These are phyloP conservation scores for Nyctereutes procyonoides DNA, from an alignment of 2,113 vertebrate species.

Conservation along the genomic window DNA sequence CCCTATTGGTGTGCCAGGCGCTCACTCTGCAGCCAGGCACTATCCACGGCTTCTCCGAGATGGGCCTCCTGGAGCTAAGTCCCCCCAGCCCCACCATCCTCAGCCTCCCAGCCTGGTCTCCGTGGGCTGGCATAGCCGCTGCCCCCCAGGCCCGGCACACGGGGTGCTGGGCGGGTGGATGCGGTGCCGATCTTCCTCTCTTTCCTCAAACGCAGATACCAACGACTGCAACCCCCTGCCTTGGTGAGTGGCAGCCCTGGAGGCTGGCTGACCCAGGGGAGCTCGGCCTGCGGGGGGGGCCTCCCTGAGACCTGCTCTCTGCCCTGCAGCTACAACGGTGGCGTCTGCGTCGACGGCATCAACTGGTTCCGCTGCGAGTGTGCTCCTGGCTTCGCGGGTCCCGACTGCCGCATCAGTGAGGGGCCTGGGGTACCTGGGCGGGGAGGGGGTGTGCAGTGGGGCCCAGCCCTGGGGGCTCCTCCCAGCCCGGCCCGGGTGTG, in stretches of 20 bases:
- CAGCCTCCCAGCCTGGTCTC: accelerated
- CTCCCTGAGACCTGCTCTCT: neutral
- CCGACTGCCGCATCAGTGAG: slow-evolving; percentile 99
- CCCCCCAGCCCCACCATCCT: neutral
- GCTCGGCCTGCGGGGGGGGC: accelerated
- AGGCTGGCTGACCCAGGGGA: neutral
- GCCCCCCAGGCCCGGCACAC: accelerated
- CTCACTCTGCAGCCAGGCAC: neutral
- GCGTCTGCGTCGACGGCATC: slow-evolving; percentile 94
- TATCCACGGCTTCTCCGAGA: neutral
- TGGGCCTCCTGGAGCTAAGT: accelerated
- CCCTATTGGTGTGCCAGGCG: accelerated
- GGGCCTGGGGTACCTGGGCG: slow-evolving; percentile 33
- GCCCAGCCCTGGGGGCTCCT: neutral
- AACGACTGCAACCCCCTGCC: slow-evolving; percentile 97
- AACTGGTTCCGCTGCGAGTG: slow-evolving; percentile 99
- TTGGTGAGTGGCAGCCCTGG: slow-evolving; percentile 90
- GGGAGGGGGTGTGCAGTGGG: neutral
- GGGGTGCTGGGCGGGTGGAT: too few species aligned
- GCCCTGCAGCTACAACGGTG: slow-evolving; percentile 93
- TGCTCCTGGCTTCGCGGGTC: slow-evolving; percentile 95
- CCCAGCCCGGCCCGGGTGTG: neutral
- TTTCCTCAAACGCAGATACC: slow-evolving; percentile 88
- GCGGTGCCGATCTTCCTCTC: neutral
- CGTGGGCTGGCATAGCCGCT: neutral